Base-by-base conservation (phyloP, 2,797 vertebrate genomes). In the Anguilla anguilla region DNA sequence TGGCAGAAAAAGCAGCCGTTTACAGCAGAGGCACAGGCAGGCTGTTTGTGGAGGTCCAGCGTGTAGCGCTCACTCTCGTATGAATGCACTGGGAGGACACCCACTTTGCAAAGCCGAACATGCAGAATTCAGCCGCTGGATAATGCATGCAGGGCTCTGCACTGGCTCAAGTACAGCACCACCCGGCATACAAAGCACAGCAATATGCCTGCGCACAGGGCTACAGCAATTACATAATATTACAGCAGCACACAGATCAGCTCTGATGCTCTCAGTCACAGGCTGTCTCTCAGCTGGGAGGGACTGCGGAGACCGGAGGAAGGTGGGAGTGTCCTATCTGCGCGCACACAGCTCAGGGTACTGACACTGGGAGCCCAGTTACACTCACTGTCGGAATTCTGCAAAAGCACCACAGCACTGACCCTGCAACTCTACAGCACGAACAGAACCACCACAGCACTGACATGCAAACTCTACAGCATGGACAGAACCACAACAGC, bases 231-330 rank as follows among this genome's bases (percentile, higher is more conserved):
- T 46, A 46, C 74, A 43, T 6, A 46, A 79, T 6, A 39, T 79
- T 22, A 79, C 35, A 43, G 72, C 13, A 79, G 74, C 74, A 72
- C 69, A 72, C 31, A 85, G 7, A 84, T 39, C 53, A 83, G 53
- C 57, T 53, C 83, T 46, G 67, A 88, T 25, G 72, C 83, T 57
- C 49, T 35, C 87, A 79, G 83, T 53, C 83, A 85, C 7, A 2
- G n/a, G 64, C 82, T 77, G 53, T 79, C 35, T 39, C 84, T n/a
- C 59, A 85, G 57, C 28, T 64, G n/a, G 84, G 83, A 57, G 83
- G n/a, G 81, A 84, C 87, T 85, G 87, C 87, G 59, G 87, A 84
- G 87, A 74, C 64, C 43, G 61, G 61, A 13, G 82, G 64, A 35
- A 55, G 83, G 83, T 88, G 83, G 83, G 83, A 88, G 83, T 85